Evolutionary conservation across 2,113 vertebrate species (phyloP).

Genomic region (Odontesthes bonariensis): DNA sequence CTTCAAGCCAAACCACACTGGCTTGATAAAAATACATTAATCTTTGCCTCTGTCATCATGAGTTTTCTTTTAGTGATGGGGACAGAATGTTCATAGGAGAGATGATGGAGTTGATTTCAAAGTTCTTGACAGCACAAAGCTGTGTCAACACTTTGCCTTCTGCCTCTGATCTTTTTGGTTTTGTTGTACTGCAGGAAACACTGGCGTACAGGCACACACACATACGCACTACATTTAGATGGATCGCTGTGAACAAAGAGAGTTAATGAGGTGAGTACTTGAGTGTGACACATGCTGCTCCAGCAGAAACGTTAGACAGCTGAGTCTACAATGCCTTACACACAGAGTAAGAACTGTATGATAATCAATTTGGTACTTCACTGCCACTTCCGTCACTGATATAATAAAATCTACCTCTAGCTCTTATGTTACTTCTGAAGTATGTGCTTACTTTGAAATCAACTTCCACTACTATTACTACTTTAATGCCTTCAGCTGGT

Average conservation of each 20-base stretch:
- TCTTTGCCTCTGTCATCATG: background rate
- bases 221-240: constrained; percentile 36
- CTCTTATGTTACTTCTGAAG: background rate
- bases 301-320: constrained; percentile 54
- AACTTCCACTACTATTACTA: background rate
- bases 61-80: background rate
- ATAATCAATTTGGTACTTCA: constrained; percentile 1
- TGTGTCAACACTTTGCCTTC: background rate
- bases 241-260: constrained; percentile 51
- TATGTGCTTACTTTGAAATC: background rate
- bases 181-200: constrained; percentile 15
- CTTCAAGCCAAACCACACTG: background rate
- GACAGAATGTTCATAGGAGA: constrained; percentile 1
- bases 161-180: constrained; percentile 37
- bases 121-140: background rate
- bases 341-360: background rate
- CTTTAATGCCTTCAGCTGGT: no score
- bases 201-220: constrained; percentile 1
- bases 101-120: background rate
- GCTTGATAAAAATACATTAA: constrained; percentile 5
- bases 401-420: background rate
- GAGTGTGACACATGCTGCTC: constrained; percentile 67
- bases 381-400: background rate
- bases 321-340: constrained; percentile 37
- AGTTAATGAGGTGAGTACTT: constrained; percentile 68